phyloP scores from a whole-genome alignment of 2,888 invertebrate species.

The Allacma fusca region DNA sequence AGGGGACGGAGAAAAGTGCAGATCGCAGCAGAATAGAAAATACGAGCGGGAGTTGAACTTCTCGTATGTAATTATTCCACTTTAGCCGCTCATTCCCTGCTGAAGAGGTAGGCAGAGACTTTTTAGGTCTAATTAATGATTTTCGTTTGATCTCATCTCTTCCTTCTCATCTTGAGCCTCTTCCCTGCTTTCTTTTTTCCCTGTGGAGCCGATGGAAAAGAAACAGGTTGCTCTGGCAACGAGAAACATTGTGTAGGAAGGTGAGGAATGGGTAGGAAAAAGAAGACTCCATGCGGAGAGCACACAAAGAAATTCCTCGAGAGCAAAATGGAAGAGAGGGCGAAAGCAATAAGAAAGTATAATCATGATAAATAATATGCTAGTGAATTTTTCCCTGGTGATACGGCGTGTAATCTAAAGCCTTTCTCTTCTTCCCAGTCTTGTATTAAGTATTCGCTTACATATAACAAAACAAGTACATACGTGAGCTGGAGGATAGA shows the following conservation, averaged over 20 bases:
- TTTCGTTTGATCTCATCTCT: conserved; percentile 55
- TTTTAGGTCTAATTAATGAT: conserved; percentile 56
- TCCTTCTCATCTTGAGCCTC: conserved; percentile 34
- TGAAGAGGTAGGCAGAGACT: conserved; percentile 42
- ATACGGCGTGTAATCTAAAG: background rate
- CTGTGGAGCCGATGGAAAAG: background rate
- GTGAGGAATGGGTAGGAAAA: conserved; percentile 18
- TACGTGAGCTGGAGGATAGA: no score
- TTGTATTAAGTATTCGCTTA: no score
- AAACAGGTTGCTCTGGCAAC: conserved; percentile 13
- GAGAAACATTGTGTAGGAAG: background rate
- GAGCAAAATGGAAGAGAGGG: background rate
- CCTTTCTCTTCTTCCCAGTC: background rate
- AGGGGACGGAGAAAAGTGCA: background rate
- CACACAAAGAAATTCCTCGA: background rate
- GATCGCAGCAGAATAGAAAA: background rate
- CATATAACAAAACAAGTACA: no score
- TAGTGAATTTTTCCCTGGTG: conserved; percentile 39
- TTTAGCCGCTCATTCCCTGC: no score
- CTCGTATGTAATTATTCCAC: no score
- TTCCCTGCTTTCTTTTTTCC: conserved; percentile 10
- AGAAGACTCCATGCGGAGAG: background rate
- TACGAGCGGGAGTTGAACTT: no score
- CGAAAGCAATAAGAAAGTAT: conserved; percentile 43
- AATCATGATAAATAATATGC: conserved; percentile 49